phyloP scores from a whole-genome alignment of 2,888 invertebrate species.

The Ophioninae sp. region DNA sequence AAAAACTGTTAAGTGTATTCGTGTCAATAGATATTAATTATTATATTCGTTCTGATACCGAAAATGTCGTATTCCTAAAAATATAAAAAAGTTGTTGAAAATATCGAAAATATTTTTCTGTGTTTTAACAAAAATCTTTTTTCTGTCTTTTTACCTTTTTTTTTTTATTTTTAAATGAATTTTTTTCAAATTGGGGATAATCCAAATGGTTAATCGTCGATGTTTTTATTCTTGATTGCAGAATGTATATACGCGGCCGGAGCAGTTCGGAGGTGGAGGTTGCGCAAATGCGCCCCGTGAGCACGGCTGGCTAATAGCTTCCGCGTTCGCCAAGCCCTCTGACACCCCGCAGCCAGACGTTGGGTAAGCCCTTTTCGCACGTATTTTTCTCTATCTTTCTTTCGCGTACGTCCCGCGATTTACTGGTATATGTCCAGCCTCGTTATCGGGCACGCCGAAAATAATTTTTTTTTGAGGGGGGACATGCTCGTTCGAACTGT shows the following conservation, averaged over 20 bases:
- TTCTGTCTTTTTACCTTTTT: background rate
- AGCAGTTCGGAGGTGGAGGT: constrained; percentile 78
- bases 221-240: constrained; percentile 67
- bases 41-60: no score
- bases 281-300: constrained; percentile 79
- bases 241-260: constrained; percentile 78
- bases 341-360: constrained; percentile 78
- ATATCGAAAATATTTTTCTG: background rate
- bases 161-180: background rate
- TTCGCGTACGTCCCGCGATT: background rate
- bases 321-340: constrained; percentile 71
- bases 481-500: background rate
- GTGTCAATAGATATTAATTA: no score
- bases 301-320: constrained; percentile 79
- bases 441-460: background rate
- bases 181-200: background rate
- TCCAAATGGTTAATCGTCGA: background rate
- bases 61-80: background rate
- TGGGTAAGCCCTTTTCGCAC: constrained; percentile 67
- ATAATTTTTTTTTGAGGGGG: background rate
- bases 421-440: background rate
- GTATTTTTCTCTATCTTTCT: constrained; percentile 4
- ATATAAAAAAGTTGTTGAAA: background rate
- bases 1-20: no score
- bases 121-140: constrained; percentile 2